Evolutionary conservation across 2,888 invertebrate species (phyloP), one percentile per base, ranked within the genome.

Genomic region (Siphlonurus alternatus): DNA sequence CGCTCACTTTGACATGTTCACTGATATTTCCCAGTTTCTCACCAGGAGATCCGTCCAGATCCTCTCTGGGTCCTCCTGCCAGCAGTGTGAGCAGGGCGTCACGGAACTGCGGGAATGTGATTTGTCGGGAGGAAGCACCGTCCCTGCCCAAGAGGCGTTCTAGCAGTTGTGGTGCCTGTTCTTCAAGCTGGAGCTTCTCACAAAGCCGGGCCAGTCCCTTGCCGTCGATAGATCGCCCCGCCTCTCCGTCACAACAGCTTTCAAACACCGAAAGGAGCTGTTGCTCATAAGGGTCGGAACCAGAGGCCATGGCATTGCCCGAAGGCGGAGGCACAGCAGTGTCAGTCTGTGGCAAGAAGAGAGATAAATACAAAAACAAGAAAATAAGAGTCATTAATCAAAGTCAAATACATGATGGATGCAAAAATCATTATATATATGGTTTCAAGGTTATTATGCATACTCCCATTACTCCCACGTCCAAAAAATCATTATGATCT

Each of bases 261-360:
- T 87, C 84, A 73, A 89, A 91, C 73, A 89, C 88, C 70, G 85
- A 83, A 71, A 86, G 83, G 71, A 90, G 80, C 78, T 89, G 89
- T 76, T 87, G 84, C 75, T 90, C 90, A 73, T 90, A 89, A 59
- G 86, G 89, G 78, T 88, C 87, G 63, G 23, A 61, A 66, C 62
- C 59, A 51, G 51, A 61, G 59, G 66, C 67, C 67, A 67, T 67
- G 61, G 64, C 67, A 67, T 66, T 25, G 53, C 60, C 38, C 15
- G 15, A 38, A 10, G 38, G 15, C 15, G 5, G 38, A 38, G 38
- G 38, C 38, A 38, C 38, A 10, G 38, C 38, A 38, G 15, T 10
- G 15, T 38, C 38, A 38, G 38, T 38, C 38, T 38, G 15, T n/a
- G n/a, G n/a, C n/a, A n/a, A n/a, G n/a, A n/a, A n/a, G n/a, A n/a